These are phyloP conservation scores for Mustela erminea DNA, from an alignment of 2,797 vertebrate species.

Conservation along the genomic window DNA sequence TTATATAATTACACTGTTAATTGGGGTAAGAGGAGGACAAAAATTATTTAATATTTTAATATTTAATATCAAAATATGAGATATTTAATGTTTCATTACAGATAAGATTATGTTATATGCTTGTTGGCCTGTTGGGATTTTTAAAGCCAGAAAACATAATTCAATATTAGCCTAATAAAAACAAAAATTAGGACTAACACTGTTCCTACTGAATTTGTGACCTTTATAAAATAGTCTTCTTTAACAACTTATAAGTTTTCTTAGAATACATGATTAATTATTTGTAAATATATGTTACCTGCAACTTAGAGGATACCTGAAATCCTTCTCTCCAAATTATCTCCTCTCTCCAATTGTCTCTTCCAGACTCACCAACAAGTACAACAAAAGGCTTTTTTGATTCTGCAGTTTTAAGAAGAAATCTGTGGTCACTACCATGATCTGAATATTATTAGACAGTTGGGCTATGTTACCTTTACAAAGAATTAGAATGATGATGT, in stretches of 20 bases:
- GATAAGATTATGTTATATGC: background rate
- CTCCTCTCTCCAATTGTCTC: background rate
- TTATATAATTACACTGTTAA: conserved; percentile 20
- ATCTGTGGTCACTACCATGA: rapidly evolving
- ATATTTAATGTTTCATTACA: background rate
- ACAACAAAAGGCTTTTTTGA: background rate
- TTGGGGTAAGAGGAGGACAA: background rate
- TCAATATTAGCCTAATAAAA: background rate
- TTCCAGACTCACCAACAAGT: background rate
- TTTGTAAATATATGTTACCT: background rate
- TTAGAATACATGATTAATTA: background rate
- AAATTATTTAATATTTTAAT: background rate
- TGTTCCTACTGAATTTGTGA: background rate
- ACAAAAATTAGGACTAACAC: background rate
- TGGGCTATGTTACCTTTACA: background rate
- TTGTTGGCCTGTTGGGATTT: background rate
- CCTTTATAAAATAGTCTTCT: background rate
- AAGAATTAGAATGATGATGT: background rate
- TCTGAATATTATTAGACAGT: background rate
- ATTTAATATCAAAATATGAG: background rate
- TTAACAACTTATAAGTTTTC: background rate
- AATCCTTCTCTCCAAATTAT: background rate
- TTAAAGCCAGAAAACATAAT: conserved; percentile 4
- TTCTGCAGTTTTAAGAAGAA: background rate
- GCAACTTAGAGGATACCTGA: background rate